Evolutionary conservation across 2,888 invertebrate genomes (phyloP), one percentile per base, ranked within the genome.

Genomic region (Chouioia cunea): DNA sequence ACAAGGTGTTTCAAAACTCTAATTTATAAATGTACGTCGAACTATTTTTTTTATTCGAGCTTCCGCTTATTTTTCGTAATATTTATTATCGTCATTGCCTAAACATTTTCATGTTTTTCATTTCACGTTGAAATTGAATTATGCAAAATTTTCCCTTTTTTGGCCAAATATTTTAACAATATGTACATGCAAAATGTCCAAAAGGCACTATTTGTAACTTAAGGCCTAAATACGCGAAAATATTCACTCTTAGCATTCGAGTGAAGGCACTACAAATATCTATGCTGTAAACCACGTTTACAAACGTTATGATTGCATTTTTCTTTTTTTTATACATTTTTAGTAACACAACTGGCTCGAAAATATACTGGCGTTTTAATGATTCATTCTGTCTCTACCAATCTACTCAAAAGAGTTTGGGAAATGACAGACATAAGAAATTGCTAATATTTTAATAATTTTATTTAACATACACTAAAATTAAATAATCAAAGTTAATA

Each of bases 171-270:
- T 70, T 60, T 70, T 52, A 27, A 59, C 23, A 54, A 46, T 46
- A 44, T 63, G 12, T 36, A 23, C 48, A 20, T 59, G 63, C 57
- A 46, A 8, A 59, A 68, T 67, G 36, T 36, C 58, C 36, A 50
- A 23, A 73, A 73, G 73, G 73, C 73, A 73, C 73, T 69, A 73
- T 73, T 58, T 60, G 57, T 47, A 73, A 73, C 69, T 69, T 63
- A 69, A 69, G 56, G 73, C 65, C 56, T 72, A 68, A 68, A 68
- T 65, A 47, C 60, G 65, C 54, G 54, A 67, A 58, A 58, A 22
- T 62, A 36, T 64, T 57, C 64, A 54, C 48, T 52, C 57, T 64
- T 54, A 59, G 48, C 54, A 64, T 66, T 36, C 23, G 2, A 10
- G 20, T 23, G 16, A 73, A 73, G 73, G 73, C 73, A 73, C 73